Base-by-base conservation (phyloP, 2,797 vertebrate genomes). In the Phrynocephalus vlangalii region DNA sequence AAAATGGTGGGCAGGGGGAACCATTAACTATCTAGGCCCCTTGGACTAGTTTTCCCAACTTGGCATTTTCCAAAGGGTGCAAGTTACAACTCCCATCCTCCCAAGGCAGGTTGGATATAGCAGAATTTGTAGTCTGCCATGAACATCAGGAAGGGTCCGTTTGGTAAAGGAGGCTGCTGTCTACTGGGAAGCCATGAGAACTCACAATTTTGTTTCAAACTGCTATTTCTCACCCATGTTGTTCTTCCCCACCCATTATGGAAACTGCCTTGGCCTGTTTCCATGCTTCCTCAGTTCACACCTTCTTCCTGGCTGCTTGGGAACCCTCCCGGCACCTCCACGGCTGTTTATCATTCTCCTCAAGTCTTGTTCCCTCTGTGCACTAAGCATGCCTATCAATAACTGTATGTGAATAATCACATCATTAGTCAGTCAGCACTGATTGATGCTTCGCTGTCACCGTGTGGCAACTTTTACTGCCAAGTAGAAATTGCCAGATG, bases 401-500 rank as follows among this genome's bases (percentile, higher is more conserved):
- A 83, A 72, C 73, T 50, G 52, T 8, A 83, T 33, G 28, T 71
- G 88, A 82, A 83, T 82, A 82, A 82, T 83, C 79, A 78, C 88
- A 82, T 85, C 79, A 79, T 82, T 89, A 89, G 79, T 89, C 79
- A 89, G 79, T 89, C 79, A 71, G 79, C 67, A 15, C 44, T 86
- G 88, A 82, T 75, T 70, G 84, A 89, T 85, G 79, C 63, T 20
- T 20, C 24, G 73, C 79, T 80, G 84, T 86, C 79, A 79, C 44
- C 63, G 70, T 22, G 72, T 89, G 73, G 66, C 67, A 84, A 73
- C 52, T 88, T 88, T 84, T 63, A 33, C 76, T 84, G 87, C 87
- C 87, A 84, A 84, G 76, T 66, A 88, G 87, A 84, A 84, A 84
- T 79, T 88, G 76, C 87, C 87, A 88, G 87, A 79, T 88, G 87